phyloP scores from a whole-genome alignment of 2,888 invertebrate species.

The Metellina segmentata region DNA sequence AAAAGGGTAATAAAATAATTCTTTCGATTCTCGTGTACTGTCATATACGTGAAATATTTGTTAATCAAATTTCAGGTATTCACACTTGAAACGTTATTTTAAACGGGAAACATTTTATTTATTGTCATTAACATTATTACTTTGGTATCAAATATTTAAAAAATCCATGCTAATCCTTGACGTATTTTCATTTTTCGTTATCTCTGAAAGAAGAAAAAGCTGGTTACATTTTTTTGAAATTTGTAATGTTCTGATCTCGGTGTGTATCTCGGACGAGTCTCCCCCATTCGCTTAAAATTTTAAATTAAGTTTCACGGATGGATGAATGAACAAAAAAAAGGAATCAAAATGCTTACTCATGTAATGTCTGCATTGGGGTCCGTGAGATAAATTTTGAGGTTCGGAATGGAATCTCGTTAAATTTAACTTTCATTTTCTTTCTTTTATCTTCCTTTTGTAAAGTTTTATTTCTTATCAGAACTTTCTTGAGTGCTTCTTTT shows the following conservation, averaged over 20 bases:
- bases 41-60: background rate
- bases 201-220: background rate
- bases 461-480: slow-evolving; percentile 50
- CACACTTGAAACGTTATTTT: background rate
- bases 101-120: background rate
- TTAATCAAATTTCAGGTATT: background rate
- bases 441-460: slow-evolving; percentile 40
- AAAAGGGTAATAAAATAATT: too few species aligned
- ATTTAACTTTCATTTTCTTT: slow-evolving; percentile 60
- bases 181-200: background rate
- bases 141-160: background rate
- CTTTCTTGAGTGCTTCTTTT: slow-evolving; percentile 16
- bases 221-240: slow-evolving; percentile 11
- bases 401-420: slow-evolving; percentile 66
- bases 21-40: too few species aligned
- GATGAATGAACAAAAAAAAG: slow-evolving; percentile 52
- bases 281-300: slow-evolving; percentile 61
- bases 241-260: slow-evolving; percentile 7
- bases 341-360: slow-evolving; percentile 59
- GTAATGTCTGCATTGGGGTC: slow-evolving; percentile 49
- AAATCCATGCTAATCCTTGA: background rate
- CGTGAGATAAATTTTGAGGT: slow-evolving; percentile 64
- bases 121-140: background rate
- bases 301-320: slow-evolving; percentile 71
- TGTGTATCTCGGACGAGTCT: slow-evolving; percentile 21